A percentile compares a stretch with the other conserved stretches of the same genome.
These are phyloP conservation scores for Adoxophyes honmai DNA, from an alignment of 1,140 invertebrate genomes.

Conservation along the genomic window DNA sequence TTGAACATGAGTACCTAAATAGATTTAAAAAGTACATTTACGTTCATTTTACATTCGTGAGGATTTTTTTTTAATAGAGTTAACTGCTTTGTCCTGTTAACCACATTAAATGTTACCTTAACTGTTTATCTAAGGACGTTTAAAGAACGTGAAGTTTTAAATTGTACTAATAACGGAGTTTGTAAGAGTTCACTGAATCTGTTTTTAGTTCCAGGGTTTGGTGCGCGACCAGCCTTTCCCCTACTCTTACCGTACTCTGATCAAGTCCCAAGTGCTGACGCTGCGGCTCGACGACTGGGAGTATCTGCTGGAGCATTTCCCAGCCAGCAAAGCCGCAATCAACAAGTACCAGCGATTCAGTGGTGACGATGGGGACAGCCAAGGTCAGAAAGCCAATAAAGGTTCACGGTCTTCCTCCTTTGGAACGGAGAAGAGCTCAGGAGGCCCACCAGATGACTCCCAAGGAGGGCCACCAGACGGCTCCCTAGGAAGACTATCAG, in stretches of 20 bases:
- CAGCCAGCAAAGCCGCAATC: background rate
- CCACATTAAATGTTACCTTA: no score
- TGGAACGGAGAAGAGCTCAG: background rate
- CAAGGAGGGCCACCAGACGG: background rate
- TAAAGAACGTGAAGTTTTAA: no score
- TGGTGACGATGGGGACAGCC: background rate
- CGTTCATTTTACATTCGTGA: no score
- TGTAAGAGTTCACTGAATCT: background rate
- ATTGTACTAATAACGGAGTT: no score
- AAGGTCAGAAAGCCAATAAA: background rate
- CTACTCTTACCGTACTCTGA: background rate
- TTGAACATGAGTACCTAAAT: no score
- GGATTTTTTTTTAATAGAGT: no score
- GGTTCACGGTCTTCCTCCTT: background rate
- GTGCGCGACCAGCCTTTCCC: background rate
- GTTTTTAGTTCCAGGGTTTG: slow-evolving; percentile 25
- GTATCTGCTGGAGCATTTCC: slow-evolving; percentile 9
- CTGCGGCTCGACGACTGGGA: slow-evolving; percentile 7
- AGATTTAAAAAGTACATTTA: no score
- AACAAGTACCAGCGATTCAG: background rate
- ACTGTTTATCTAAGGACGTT: no score
- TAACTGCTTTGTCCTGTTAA: no score
- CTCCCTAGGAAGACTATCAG: no score
- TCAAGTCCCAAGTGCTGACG: background rate
- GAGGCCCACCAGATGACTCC: background rate